These are phyloP conservation scores for Scolopax bukidnonensis DNA, from an alignment of 2,797 vertebrate genomes.

Conservation along the genomic window DNA sequence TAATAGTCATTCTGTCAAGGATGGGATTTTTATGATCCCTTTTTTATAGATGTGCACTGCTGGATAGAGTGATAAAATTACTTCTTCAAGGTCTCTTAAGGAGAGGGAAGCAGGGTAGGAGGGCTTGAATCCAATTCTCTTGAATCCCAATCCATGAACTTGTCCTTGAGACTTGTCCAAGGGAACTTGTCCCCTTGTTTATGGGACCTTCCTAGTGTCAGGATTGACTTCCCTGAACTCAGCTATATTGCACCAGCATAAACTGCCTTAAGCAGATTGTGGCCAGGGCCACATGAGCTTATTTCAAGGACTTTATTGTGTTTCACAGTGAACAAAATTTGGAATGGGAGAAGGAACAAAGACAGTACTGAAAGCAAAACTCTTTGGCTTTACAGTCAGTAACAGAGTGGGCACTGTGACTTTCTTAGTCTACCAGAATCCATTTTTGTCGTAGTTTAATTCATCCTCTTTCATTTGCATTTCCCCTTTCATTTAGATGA, in stretches of 20 bases:
- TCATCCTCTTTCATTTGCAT: slow-evolving; percentile 1
- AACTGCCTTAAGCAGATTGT: neutral
- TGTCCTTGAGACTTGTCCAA: neutral
- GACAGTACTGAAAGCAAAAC: neutral
- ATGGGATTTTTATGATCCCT: neutral
- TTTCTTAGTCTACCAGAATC: neutral
- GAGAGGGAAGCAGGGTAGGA: neutral
- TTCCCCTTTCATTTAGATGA: neutral
- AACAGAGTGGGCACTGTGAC: neutral
- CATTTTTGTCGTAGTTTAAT: neutral
- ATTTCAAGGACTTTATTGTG: slow-evolving; percentile 6
- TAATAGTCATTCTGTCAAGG: neutral
- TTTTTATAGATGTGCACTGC: neutral
- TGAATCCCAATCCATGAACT: neutral
- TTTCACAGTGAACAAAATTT: neutral
- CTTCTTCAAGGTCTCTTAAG: slow-evolving; percentile 24
- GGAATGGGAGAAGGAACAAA: neutral
- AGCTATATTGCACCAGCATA: neutral
- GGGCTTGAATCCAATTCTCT: neutral
- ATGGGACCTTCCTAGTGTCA: slow-evolving; percentile 20
- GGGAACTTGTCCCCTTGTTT: too few species aligned
- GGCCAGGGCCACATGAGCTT: neutral
- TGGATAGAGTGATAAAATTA: neutral
- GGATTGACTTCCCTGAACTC: slow-evolving; percentile 25
- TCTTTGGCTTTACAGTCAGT: neutral